Evolutionary conservation across 2,797 vertebrate genomes (phyloP).

Genomic region (Heteromormyrus szaboi): DNA sequence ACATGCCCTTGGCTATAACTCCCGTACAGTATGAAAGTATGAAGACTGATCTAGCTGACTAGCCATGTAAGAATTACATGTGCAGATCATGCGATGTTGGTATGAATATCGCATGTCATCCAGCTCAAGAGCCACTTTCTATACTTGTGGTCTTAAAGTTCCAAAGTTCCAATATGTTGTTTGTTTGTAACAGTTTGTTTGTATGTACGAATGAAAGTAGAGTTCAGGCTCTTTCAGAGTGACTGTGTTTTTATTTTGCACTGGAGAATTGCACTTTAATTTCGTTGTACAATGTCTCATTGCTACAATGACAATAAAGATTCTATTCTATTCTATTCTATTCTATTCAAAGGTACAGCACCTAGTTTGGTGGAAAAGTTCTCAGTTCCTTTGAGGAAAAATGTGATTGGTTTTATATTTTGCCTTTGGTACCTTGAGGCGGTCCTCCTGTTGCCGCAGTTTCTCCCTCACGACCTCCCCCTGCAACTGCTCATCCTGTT

Average conservation of each 20-base stretch:
- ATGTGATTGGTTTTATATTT: background rate
- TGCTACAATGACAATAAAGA: too few species aligned
- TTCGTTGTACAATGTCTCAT: too few species aligned
- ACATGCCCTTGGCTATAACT: background rate
- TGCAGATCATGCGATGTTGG: background rate
- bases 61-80: background rate
- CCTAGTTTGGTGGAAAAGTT: background rate
- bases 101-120: background rate
- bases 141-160: background rate
- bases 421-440: constrained; percentile 62
- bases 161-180: too few species aligned
- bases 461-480: constrained; percentile 65
- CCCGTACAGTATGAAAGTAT: background rate
- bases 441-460: constrained; percentile 67
- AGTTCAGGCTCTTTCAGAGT: too few species aligned
- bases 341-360: background rate
- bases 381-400: background rate
- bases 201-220: too few species aligned
- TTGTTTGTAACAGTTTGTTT: too few species aligned
- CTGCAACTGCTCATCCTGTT: constrained; percentile 71
- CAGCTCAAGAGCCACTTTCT: background rate
- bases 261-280: too few species aligned
- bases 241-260: too few species aligned
- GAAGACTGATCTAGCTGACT: background rate
- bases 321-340: too few species aligned